Evolutionary conservation across 2,888 invertebrate species (phyloP).

Genomic region (Drosophila subsilvestris): DNA sequence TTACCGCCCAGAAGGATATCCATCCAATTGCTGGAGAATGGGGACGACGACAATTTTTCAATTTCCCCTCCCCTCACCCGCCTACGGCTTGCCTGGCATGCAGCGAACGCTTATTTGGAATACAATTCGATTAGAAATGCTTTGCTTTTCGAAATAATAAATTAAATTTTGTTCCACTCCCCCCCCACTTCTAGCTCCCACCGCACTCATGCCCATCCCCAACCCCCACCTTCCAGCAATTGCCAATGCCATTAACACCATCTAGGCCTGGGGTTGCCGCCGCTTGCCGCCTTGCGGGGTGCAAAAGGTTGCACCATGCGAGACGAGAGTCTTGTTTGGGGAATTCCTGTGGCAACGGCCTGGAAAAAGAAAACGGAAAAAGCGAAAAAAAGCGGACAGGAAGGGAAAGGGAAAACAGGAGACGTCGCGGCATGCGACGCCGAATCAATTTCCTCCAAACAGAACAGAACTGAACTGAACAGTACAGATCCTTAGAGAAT

Average conservation of each 20-base stretch:
- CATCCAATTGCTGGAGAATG: constrained; percentile 58
- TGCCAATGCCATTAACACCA: constrained; percentile 81
- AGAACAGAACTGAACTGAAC: constrained; percentile 29
- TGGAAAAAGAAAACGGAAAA: constrained; percentile 48
- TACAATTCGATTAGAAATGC: constrained; percentile 83
- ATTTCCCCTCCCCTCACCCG: constrained; percentile 62
- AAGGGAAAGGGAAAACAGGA: not conserved
- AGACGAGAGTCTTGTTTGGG: constrained; percentile 59
- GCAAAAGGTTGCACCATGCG: constrained; percentile 74
- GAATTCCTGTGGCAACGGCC: constrained; percentile 77
- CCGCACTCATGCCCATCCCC: too few species aligned
- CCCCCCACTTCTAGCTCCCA: not conserved
- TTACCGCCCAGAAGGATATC: constrained; percentile 17
- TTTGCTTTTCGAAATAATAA: constrained; percentile 82
- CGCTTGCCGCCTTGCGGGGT: constrained; percentile 58
- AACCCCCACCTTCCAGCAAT: constrained; percentile 46
- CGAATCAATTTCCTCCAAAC: constrained; percentile 79
- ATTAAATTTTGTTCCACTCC: constrained; percentile 77
- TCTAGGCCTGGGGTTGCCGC: constrained; percentile 44
- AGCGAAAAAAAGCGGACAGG: not conserved
- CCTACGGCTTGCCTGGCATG: constrained; percentile 34
- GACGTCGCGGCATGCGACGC: constrained; percentile 59
- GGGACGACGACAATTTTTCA: constrained; percentile 68
- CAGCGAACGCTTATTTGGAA: constrained; percentile 79
- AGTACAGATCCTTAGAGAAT: constrained; percentile 47